These are phyloP conservation scores for Solenodon paradoxus DNA, from an alignment of 2,113 vertebrate genomes.

Conservation along the genomic window DNA sequence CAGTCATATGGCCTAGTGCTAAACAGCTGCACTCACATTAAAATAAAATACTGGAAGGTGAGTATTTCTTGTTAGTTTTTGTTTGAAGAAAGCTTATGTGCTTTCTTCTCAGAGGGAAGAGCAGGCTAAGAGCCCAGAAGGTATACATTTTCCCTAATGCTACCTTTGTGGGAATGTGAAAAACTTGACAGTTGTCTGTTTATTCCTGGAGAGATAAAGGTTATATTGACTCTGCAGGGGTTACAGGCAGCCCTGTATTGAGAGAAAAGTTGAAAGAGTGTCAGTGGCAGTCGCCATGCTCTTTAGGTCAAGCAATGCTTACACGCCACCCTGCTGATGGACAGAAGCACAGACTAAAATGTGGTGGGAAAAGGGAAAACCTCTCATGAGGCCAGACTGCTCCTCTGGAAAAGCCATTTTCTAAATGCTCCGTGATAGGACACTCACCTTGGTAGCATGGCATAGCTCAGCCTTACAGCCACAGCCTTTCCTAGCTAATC, in stretches of 20 bases:
- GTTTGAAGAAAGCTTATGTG: background rate
- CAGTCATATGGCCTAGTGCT: background rate
- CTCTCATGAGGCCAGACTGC: background rate
- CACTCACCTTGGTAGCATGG: background rate
- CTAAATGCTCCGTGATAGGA: background rate
- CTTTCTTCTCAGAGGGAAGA: background rate
- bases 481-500: background rate
- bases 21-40: conserved; percentile 31
- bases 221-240: background rate
- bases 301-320: background rate
- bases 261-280: background rate
- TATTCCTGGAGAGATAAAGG: background rate
- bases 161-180: background rate
- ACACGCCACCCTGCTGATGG: background rate
- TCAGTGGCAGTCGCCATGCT: background rate
- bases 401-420: background rate
- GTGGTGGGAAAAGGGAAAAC: background rate
- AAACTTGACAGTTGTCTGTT: too few species aligned
- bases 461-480: too few species aligned
- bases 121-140: background rate
- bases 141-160: background rate
- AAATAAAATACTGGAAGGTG: conserved; percentile 5
- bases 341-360: background rate
- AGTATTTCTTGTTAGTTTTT: background rate
- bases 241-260: background rate